A percentile compares a stretch with the other conserved stretches of the same genome.
Conservation (phyloP, 23 tunicate species). For the Corella eumyota region DNA sequence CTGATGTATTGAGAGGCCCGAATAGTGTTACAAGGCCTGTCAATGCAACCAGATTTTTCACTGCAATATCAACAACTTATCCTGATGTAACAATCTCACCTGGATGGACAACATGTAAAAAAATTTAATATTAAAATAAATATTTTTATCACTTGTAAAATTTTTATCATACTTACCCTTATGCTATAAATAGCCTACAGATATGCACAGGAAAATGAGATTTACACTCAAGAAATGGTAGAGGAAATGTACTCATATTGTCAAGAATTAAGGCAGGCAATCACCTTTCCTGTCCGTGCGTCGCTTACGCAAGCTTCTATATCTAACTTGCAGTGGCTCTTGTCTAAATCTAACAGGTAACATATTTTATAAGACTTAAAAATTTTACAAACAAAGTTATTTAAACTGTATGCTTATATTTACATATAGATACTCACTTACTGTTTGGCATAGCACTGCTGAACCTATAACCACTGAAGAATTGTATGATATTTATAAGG, state of each 20-base stretch:
- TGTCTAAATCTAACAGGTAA: constrained; percentile 76
- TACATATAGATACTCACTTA: constrained; percentile 47
- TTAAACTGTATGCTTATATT: neutral
- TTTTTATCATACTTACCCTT: too few species aligned
- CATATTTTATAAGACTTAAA: neutral
- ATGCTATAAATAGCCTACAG: constrained; percentile 68
- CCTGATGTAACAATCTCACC: constrained; percentile 64
- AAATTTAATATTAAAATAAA: neutral
- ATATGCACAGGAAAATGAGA: constrained; percentile 39
- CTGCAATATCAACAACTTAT: constrained; percentile 14
- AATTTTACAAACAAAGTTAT: neutral
- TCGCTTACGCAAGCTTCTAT: constrained; percentile 58
- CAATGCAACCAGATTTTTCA: constrained; percentile 41
- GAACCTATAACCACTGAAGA: constrained; percentile 44
- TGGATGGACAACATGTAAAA: constrained; percentile 87
- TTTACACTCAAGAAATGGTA: constrained; percentile 69
- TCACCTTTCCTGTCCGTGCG: constrained; percentile 89
- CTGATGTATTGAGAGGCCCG: constrained; percentile 73
- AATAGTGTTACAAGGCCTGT: constrained; percentile 61
- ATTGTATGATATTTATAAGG: constrained; percentile 46
- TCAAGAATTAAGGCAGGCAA: constrained; percentile 37
- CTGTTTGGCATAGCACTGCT: constrained; percentile 85
- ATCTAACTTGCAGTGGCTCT: constrained; percentile 55
- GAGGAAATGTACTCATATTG: constrained; percentile 70
- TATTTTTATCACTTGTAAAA: neutral